Percentiles rank a stretch among this genome's conserved stretches.
These are phyloP conservation scores for Cichladusa arquata DNA, from an alignment of 2,113 vertebrate species.

Conservation along the genomic window DNA sequence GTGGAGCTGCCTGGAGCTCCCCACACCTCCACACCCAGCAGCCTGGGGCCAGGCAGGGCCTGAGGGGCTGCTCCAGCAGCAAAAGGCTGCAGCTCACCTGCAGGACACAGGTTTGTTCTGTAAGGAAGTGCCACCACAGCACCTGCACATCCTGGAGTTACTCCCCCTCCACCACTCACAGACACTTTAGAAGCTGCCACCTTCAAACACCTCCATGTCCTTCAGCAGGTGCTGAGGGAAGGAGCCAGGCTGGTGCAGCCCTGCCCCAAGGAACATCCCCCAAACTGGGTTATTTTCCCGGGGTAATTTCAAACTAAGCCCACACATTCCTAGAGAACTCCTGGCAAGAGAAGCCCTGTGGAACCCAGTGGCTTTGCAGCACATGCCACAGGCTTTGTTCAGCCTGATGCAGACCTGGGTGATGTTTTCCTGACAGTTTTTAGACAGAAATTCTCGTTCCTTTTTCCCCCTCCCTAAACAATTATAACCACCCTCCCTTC, in stretches of 20 bases:
- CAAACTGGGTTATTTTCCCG: fast-evolving
- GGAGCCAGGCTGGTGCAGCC: neutral
- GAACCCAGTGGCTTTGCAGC: neutral
- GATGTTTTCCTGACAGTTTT: neutral
- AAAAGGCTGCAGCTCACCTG: neutral
- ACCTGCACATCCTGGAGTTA: neutral
- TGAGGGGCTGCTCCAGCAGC: neutral
- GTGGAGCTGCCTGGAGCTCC: neutral
- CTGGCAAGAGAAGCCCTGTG: neutral
- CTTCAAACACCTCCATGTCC: fast-evolving
- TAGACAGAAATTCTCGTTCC: neutral
- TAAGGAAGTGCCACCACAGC: fast-evolving
- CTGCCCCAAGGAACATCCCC: fast-evolving
- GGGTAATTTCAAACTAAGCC: neutral
- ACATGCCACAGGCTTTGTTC: neutral
- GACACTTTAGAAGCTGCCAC: neutral
- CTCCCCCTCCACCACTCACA: neutral
- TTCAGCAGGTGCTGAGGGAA: neutral
- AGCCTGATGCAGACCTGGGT: neutral
- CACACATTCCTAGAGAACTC: neutral
- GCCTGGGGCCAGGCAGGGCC: fast-evolving
- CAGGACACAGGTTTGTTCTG: fast-evolving
- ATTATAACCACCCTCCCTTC: neutral
- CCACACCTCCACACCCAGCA: neutral
- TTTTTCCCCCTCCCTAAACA: neutral